phyloP scores from a whole-genome alignment of 2,888 invertebrate genomes.

The Microctonus brassicae region DNA sequence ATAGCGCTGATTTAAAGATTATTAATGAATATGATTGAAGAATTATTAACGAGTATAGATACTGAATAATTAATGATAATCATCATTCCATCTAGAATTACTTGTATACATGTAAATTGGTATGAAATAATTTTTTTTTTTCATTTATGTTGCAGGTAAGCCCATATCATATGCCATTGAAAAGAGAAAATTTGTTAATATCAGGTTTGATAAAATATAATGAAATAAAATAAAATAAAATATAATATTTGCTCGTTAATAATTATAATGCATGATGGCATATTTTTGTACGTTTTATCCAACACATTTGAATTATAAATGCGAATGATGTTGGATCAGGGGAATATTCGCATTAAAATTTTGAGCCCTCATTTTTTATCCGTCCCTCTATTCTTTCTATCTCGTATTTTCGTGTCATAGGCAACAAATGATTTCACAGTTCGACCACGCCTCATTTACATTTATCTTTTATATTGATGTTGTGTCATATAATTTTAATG shows the following conservation, averaged over 20 bases:
- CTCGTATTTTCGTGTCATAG: background rate
- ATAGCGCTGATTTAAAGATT: too few species aligned
- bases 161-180: background rate
- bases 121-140: background rate
- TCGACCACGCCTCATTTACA: background rate
- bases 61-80: too few species aligned
- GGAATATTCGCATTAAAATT: conserved; percentile 16
- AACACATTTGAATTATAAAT: conserved; percentile 23
- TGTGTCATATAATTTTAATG: background rate
- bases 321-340: background rate
- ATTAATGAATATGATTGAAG: too few species aligned
- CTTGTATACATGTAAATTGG: too few species aligned
- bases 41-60: too few species aligned
- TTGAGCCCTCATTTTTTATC: background rate
- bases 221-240: background rate
- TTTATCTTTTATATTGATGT: background rate
- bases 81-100: too few species aligned
- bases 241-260: background rate
- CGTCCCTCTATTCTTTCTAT: background rate
- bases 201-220: background rate
- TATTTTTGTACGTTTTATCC: conserved; percentile 11
- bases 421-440: background rate
- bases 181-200: background rate
- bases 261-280: background rate
- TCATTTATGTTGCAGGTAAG: conserved; percentile 17